These are phyloP conservation scores for Clarias platycephalus DNA, from an alignment of 2,797 vertebrate species.

Conservation along the genomic window DNA sequence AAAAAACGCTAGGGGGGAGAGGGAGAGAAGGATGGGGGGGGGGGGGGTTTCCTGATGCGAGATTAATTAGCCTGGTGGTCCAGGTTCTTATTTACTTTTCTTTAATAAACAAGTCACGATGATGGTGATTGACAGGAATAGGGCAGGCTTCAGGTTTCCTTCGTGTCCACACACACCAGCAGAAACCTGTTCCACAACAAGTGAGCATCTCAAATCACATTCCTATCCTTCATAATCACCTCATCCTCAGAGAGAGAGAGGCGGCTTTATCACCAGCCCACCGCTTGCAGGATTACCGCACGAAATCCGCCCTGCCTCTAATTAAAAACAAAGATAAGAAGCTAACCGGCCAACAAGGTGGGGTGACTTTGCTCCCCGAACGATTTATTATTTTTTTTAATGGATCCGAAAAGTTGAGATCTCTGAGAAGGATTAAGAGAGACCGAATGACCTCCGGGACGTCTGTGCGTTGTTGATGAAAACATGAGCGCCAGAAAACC, in stretches of 20 bases:
- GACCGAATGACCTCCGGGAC: slow-evolving; percentile 33
- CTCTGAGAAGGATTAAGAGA: slow-evolving; percentile 43
- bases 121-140: neutral
- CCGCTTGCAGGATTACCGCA: slow-evolving; percentile 50
- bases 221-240: neutral
- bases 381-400: neutral
- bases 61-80: neutral
- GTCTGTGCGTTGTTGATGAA: slow-evolving; percentile 41
- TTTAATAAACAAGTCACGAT: neutral
- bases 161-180: neutral
- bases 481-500: slow-evolving; percentile 21
- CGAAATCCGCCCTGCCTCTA: slow-evolving; percentile 51
- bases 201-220: neutral
- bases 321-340: slow-evolving; percentile 58
- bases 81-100: neutral
- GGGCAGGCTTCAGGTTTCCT: neutral
- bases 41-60: neutral
- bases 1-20: neutral
- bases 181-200: neutral
- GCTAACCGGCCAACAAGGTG: slow-evolving; percentile 35
- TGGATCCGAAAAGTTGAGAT: neutral
- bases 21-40: neutral
- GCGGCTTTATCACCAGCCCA: slow-evolving; percentile 43
- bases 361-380: slow-evolving; percentile 9
- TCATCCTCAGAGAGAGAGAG: neutral